Conservation (phyloP, 2,888 invertebrate species). For the Thelaira solivaga region DNA sequence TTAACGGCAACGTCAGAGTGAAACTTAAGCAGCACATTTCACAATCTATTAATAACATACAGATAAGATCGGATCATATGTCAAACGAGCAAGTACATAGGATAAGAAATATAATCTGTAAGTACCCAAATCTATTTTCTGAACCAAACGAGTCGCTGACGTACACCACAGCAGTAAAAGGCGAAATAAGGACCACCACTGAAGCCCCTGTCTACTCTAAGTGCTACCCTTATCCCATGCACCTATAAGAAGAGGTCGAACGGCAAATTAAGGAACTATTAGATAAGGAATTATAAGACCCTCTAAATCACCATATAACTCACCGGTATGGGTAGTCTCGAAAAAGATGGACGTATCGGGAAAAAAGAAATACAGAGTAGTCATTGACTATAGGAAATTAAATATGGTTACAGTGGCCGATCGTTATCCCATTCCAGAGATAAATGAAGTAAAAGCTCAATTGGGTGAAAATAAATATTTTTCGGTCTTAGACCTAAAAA, state of each 20-base stretch:
- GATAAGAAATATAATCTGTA: background rate
- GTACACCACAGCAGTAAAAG: background rate
- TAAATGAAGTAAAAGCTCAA: background rate
- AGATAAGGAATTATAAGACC: background rate
- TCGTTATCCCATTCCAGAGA: too few relatives aligned
- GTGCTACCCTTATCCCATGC: background rate
- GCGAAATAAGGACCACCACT: background rate
- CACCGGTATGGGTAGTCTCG: background rate
- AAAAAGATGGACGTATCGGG: background rate
- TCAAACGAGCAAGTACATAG: background rate
- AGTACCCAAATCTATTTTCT: background rate
- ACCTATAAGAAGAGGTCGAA: background rate
- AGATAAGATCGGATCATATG: slow-evolving; percentile 8
- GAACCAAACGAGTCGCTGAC: background rate
- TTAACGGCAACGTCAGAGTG: background rate
- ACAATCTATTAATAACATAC: slow-evolving; percentile 5
- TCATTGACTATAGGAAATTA: background rate
- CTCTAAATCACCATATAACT: background rate
- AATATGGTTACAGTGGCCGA: background rate
- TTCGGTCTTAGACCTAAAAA: too few relatives aligned
- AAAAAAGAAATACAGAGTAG: background rate
- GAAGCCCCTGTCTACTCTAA: background rate
- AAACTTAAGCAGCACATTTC: slow-evolving; percentile 1
- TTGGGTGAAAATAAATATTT: background rate
- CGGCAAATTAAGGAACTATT: background rate